Conservation (phyloP, 2,888 invertebrate genomes). For the Muschampia plurimacula region DNA sequence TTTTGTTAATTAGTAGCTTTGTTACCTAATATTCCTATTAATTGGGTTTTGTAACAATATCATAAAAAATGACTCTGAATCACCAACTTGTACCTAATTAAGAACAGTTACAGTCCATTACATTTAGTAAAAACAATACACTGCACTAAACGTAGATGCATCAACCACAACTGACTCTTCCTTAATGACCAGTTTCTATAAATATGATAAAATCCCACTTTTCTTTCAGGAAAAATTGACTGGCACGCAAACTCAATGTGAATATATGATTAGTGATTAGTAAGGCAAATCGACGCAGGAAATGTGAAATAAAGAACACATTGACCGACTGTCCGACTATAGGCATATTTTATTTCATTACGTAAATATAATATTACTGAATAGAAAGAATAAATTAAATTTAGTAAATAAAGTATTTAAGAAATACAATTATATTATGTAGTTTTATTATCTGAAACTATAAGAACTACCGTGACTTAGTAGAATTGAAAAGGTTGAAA, state of each 20-base stretch:
- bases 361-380: conserved; percentile 50
- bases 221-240: conserved; percentile 71
- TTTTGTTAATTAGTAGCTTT: neutral
- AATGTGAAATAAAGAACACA: conserved; percentile 50
- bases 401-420: neutral
- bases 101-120: neutral
- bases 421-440: too few relatives aligned
- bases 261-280: conserved; percentile 62
- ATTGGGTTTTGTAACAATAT: neutral
- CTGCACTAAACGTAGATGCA: conserved; percentile 24
- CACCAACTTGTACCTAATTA: neutral
- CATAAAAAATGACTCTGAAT: neutral
- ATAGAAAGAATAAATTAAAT: conserved; percentile 16
- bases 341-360: conserved; percentile 45
- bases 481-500: neutral
- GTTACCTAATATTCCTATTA: neutral
- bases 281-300: conserved; percentile 54
- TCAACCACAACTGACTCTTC: conserved; percentile 47
- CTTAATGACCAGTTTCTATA: conserved; percentile 58
- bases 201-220: conserved; percentile 76
- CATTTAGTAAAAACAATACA: conserved; percentile 12
- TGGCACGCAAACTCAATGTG: conserved; percentile 62
- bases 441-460: neutral
- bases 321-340: conserved; percentile 51
- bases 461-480: neutral